Evolutionary conservation across 1,140 invertebrate species (phyloP).

Genomic region (Grapholita molesta): DNA sequence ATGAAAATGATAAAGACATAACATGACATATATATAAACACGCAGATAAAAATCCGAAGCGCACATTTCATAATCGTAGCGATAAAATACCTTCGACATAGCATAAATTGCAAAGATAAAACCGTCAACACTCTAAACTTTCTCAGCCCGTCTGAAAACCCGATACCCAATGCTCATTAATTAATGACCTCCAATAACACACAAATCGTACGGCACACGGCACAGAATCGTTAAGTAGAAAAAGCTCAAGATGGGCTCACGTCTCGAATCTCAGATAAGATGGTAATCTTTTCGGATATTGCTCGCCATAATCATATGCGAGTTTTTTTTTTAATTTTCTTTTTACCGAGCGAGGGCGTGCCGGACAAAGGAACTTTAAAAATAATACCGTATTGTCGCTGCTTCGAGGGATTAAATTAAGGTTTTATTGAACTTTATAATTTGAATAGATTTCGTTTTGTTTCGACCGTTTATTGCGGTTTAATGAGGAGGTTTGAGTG

Average conservation of each 20-base stretch:
- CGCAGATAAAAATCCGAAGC: neutral
- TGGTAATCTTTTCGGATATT: slow-evolving; percentile 75
- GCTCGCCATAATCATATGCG: slow-evolving; percentile 76
- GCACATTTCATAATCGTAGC: neutral
- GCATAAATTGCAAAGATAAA: neutral
- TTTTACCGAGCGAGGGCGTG: slow-evolving; percentile 41
- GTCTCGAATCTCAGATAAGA: slow-evolving; percentile 70
- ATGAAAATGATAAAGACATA: no score
- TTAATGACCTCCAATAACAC: neutral
- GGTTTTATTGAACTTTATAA: slow-evolving; percentile 15
- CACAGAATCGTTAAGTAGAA: slow-evolving; percentile 41
- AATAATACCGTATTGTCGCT: slow-evolving; percentile 45
- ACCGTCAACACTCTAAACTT: neutral
- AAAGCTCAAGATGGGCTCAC: slow-evolving; percentile 45
- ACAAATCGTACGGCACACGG: neutral
- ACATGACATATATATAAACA: no score
- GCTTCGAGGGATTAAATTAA: slow-evolving; percentile 24
- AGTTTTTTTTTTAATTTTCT: slow-evolving; percentile 43
- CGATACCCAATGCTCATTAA: neutral
- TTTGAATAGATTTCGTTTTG: slow-evolving; percentile 3
- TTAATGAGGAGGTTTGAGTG: slow-evolving; percentile 9
- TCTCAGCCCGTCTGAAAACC: neutral
- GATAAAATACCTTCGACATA: no score
- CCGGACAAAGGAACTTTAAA: slow-evolving; percentile 48
- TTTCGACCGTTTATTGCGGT: slow-evolving; percentile 4